Percentiles rank a stretch among this genome's conserved stretches.
phyloP scores from a whole-genome alignment of 2,797 vertebrate genomes.

The Phalanger gymnotis region DNA sequence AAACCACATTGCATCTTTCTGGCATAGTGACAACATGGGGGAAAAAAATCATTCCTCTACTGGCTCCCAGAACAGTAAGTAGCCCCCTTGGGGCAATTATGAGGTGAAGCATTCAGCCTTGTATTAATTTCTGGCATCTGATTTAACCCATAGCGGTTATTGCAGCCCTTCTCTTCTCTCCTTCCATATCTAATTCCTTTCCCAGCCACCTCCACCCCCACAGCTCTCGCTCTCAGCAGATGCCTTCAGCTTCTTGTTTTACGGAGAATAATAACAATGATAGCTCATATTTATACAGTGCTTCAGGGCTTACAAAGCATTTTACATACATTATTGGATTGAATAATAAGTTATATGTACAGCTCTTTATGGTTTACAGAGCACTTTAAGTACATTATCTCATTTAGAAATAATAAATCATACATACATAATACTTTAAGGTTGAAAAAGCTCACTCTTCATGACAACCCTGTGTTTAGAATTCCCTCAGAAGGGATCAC shows the following conservation, averaged over 20 bases:
- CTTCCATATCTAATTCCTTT: background rate
- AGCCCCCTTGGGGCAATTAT: background rate
- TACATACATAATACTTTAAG: background rate
- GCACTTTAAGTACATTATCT: background rate
- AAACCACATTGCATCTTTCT: background rate
- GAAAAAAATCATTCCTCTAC: background rate
- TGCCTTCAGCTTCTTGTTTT: background rate
- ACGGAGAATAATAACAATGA: background rate
- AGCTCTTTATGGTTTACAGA: background rate
- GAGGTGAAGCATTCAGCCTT: background rate
- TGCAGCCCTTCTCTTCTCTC: background rate
- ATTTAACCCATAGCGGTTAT: background rate
- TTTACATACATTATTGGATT: background rate
- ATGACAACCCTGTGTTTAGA: background rate
- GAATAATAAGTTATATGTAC: background rate
- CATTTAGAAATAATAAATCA: background rate
- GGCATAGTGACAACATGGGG: background rate
- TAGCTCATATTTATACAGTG: background rate
- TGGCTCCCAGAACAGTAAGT: slow-evolving; percentile 1
- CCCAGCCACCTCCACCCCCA: background rate
- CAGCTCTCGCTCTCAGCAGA: background rate
- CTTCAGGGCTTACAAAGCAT: background rate
- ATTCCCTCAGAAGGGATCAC: background rate
- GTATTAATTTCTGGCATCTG: slow-evolving; percentile 9
- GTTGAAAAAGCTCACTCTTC: background rate